Conservation (phyloP, 92 coral and sea anemone species). For the Heteractis magnifica region DNA sequence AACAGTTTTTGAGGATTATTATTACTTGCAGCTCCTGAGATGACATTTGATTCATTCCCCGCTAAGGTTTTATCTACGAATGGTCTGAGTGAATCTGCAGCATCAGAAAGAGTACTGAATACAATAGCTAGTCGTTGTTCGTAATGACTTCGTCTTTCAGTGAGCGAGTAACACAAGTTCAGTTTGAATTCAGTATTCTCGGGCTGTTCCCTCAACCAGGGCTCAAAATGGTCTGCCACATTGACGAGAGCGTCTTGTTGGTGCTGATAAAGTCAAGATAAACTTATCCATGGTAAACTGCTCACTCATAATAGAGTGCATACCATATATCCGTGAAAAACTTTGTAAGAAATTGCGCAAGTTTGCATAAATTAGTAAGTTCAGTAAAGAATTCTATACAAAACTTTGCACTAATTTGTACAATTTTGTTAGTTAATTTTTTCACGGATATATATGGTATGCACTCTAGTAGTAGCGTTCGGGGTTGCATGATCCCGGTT, state of each 20-base stretch:
- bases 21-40: conserved; percentile 35
- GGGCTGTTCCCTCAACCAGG: conserved; percentile 54
- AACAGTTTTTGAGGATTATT: conserved; percentile 38
- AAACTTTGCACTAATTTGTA: no score
- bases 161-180: conserved; percentile 77
- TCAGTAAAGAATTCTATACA: no score
- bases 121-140: conserved; percentile 67
- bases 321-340: no score
- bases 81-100: conserved; percentile 40
- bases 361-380: no score
- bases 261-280: conserved; percentile 61
- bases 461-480: no score
- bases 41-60: conserved; percentile 29
- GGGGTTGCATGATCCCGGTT: no score
- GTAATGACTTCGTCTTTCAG: conserved; percentile 70
- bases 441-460: no score
- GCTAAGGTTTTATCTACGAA: conserved; percentile 36
- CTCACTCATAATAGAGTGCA: not conserved
- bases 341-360: no score
- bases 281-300: not conserved
- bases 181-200: conserved; percentile 33
- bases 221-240: conserved; percentile 47
- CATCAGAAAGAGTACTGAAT: conserved; percentile 55
- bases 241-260: conserved; percentile 49
- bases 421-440: no score